phyloP scores from a whole-genome alignment of 1,140 invertebrate genomes.

The Solenopsis invicta region DNA sequence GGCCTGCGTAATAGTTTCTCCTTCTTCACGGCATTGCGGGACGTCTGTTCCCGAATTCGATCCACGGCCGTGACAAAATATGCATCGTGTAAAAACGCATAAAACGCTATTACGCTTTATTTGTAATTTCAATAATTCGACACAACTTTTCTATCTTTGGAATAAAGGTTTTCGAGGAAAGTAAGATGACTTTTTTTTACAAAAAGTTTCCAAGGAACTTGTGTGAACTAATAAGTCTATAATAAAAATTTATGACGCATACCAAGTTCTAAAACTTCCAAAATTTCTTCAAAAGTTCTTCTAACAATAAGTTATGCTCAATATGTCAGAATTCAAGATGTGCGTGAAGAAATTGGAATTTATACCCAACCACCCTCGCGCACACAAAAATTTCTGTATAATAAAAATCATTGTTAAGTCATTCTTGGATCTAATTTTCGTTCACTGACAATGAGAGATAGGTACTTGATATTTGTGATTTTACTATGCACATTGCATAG shows the following conservation, averaged over 20 bases:
- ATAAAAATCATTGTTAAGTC: neutral
- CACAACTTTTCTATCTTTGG: no score
- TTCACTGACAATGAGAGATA: neutral
- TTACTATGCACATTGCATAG: no score
- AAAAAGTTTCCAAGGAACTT: neutral
- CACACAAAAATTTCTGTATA: neutral
- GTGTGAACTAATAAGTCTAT: neutral
- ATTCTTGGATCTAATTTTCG: neutral
- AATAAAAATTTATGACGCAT: constrained; percentile 9
- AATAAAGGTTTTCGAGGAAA: neutral
- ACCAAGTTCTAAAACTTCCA: neutral
- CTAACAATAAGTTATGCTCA: neutral
- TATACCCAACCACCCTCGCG: neutral
- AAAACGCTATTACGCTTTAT: constrained; percentile 1
- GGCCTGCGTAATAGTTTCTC: constrained; percentile 63
- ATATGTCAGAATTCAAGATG: neutral
- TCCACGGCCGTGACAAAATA: neutral
- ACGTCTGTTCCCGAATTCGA: neutral
- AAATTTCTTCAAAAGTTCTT: neutral
- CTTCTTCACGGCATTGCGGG: neutral
- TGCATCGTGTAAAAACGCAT: neutral
- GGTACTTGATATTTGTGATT: no score
- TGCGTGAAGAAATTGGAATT: neutral
- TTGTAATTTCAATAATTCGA: constrained; percentile 16
- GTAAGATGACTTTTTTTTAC: neutral